Evolutionary conservation across 2,797 vertebrate species (phyloP), one percentile per base, ranked within the genome.

Genomic region (Neoniphon sammara): DNA sequence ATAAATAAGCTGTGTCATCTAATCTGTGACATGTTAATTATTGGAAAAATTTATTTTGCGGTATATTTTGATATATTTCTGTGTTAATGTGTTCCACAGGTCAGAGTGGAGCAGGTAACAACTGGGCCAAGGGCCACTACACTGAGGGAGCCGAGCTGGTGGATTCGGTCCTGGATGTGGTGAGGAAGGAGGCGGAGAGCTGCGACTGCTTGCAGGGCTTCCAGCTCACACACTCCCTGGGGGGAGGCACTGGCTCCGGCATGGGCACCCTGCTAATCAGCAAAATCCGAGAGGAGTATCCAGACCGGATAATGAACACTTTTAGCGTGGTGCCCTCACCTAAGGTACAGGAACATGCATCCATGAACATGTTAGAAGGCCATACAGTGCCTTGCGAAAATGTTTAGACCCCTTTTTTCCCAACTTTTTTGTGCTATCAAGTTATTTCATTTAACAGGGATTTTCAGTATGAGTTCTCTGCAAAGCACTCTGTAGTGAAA

Each of bases 281-380:
- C 89, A 96, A 96, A 75, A 95, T 96, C 86, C 93, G 95, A 0
- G 95, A 96, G 71, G 95, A 96, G 68, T 95, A 94, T n/a, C 95
- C 95, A 0, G 95, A 96, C 73, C 85, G 95, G 0, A 95, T 96
- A 90, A 96, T 95, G 94, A 95, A 94, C 88, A 95, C 94, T 56
- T 95, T 95, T 91, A 95, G 94, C 3, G 94, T 95, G 75, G 93
- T 95, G 2, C 95, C 95, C 0, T 95, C 95, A 0, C 95, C 95
- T 72, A 95, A 94, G 80, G 93, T 94, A 25, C 11, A 14, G n/a
- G 46, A 20, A 8, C 5, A 18, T 5, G 5, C 1, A 49, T 49
- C 7, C 46, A 49, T 20, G 8, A 1, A 49, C n/a, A 14, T 3
- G 46, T n/a, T n/a, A n/a, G 5, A 49, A 49, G 18, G 7, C 17